Percentiles rank a stretch among this genome's conserved stretches.
Evolutionary conservation across 2,888 invertebrate genomes (phyloP).

Genomic region (Pachliopta kotzebuea): DNA sequence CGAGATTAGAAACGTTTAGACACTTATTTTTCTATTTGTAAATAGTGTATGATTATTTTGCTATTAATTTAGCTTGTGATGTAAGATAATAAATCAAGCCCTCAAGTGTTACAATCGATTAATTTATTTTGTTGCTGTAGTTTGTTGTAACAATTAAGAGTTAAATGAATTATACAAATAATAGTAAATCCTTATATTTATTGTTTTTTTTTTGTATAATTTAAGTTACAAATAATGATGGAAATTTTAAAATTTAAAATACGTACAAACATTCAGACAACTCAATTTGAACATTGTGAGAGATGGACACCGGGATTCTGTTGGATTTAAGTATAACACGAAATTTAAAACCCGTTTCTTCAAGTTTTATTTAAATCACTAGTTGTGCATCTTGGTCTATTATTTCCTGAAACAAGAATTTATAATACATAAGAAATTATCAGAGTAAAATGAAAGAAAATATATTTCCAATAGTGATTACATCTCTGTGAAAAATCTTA

Average conservation of each 20-base stretch:
- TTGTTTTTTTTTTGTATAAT: conserved; percentile 52
- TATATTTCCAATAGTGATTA: too few species aligned
- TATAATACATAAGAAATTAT: neutral
- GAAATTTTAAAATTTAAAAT: conserved; percentile 60
- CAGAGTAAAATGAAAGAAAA: too few species aligned
- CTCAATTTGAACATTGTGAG: conserved; percentile 60
- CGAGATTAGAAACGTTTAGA: conserved; percentile 32
- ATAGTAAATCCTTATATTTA: conserved; percentile 67
- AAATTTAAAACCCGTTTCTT: conserved; percentile 49
- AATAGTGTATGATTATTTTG: conserved; percentile 71
- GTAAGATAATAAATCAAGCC: conserved; percentile 53
- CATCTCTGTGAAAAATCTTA: too few species aligned
- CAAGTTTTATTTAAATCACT: conserved; percentile 39
- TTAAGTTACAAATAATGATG: conserved; percentile 66
- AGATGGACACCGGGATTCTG: conserved; percentile 60
- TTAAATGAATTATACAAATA: conserved; percentile 60
- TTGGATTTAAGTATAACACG: conserved; percentile 38
- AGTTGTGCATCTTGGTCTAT: conserved; percentile 33
- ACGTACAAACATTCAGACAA: conserved; percentile 61
- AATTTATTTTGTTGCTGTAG: conserved; percentile 41
- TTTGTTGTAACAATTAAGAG: conserved; percentile 38
- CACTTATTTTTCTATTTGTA: conserved; percentile 48
- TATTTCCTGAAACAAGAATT: conserved; percentile 66
- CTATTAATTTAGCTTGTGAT: conserved; percentile 53
- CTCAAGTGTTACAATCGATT: conserved; percentile 42